Percentiles rank a stretch among this genome's conserved stretches.
These are phyloP conservation scores for Strigamia maritima DNA, from an alignment of 2,888 invertebrate species.

Conservation along the genomic window DNA sequence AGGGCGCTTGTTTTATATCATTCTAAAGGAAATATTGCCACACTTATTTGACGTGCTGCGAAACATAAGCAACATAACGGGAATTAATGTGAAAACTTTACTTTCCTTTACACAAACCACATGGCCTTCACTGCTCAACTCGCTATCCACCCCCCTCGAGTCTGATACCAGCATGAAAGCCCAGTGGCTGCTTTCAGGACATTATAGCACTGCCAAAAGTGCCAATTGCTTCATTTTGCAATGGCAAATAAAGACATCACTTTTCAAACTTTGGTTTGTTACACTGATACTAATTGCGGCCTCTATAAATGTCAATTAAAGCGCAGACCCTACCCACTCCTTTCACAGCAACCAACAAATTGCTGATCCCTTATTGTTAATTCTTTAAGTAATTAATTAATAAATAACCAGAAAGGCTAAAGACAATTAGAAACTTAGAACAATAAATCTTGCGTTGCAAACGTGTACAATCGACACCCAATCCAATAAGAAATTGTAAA, in stretches of 20 bases:
- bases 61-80: constrained; percentile 32
- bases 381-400: neutral
- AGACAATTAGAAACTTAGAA: neutral
- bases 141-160: neutral
- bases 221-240: constrained; percentile 12
- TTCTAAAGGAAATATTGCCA: constrained; percentile 31
- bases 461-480: constrained; percentile 7
- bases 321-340: neutral
- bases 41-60: constrained; percentile 29
- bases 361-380: neutral
- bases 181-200: constrained; percentile 21
- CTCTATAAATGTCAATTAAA: constrained; percentile 24
- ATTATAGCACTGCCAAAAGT: constrained; percentile 12
- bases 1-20: constrained; percentile 35
- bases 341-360: neutral
- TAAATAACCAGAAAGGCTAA: neutral
- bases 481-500: neutral
- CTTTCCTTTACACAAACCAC: constrained; percentile 36
- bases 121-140: constrained; percentile 23
- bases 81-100: constrained; percentile 36
- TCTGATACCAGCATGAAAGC: constrained; percentile 3
- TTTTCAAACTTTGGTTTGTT: constrained; percentile 5
- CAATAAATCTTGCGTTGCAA: neutral
- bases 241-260: neutral
- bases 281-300: neutral